Evolutionary conservation across 2,797 vertebrate genomes (phyloP), one percentile per base, ranked within the genome.

Genomic region (Mormyrops attenuatus): DNA sequence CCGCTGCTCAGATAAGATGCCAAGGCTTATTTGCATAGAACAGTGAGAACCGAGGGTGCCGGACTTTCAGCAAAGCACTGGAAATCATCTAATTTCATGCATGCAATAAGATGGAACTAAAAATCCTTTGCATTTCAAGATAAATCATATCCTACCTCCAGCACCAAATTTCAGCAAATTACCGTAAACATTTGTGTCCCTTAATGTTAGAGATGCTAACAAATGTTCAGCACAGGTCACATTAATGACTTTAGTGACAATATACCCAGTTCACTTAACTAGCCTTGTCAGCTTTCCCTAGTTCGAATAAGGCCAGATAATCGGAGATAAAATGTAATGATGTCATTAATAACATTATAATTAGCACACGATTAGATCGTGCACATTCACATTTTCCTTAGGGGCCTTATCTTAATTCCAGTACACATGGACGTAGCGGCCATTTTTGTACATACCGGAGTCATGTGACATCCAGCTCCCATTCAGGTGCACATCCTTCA

Each of bases 1-100:
- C 38, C 20, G 20, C 2, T 0, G 38, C 77, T 82, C 20, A 11
- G 77, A 82, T 47, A 82, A 47, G 77, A 82, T n/a, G 77, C 77
- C 77, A 82, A 82, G 77, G 77, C 77, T 82, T 7, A 82, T 41
- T 82, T 82, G 38, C 77, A 82, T 47, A 82, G 77, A 82, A 82
- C 34, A 80, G 73, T 1, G 41, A 82, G 77, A 82, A 73, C 66
- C 2, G 77, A n/a, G 77, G 77, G 77, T 41, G 7, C 17, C 8
- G 41, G 77, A 82, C 77, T 44, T 20, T n/a, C 41, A 41, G 41
- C 77, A 82, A 82, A 82, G 77, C 38, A 9, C 41, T 82, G 41
- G 20, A 82, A 82, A 30, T 8, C 0, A 44, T 57, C 53, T 73
- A 11, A 69, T 69, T 38, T 73, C 66, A 73, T 17, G 66, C 30